A percentile compares a stretch with the other conserved stretches of the same genome.
phyloP scores from a whole-genome alignment of 2,888 invertebrate genomes.

The Sphaerophoria taeniata region DNA sequence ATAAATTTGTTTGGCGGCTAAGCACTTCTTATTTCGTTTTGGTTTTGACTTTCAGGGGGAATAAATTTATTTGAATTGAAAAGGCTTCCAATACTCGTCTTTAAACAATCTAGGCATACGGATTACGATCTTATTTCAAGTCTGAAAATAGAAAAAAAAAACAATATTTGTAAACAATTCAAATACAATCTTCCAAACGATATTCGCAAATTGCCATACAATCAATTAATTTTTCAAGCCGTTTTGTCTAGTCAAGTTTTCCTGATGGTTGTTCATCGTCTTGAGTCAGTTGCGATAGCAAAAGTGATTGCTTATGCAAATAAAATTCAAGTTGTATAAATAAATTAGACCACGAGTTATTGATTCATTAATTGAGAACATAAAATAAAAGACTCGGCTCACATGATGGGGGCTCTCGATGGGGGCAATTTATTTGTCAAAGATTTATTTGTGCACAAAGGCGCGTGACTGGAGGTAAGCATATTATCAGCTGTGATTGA shows the following conservation, averaged over 20 bases:
- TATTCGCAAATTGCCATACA: too few species aligned
- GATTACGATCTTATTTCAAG: conserved; percentile 44
- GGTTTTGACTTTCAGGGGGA: background rate
- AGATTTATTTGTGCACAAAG: conserved; percentile 23
- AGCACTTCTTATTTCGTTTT: conserved; percentile 3
- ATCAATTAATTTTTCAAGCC: too few species aligned
- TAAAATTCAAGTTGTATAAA: background rate
- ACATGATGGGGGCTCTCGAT: conserved; percentile 4
- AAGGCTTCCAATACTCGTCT: conserved; percentile 75
- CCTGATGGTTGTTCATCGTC: background rate
- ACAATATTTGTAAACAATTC: background rate
- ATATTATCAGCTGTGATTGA: background rate
- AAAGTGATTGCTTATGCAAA: conserved; percentile 27
- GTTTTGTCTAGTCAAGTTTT: background rate
- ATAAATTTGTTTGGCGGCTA: conserved; percentile 7
- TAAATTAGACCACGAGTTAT: conserved; percentile 24
- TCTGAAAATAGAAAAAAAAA: conserved; percentile 49
- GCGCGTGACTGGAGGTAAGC: background rate
- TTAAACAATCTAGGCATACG: conserved; percentile 80
- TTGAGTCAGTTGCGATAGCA: background rate
- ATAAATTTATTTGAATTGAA: conserved; percentile 70
- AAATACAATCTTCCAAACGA: too few species aligned
- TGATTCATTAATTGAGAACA: conserved; percentile 27
- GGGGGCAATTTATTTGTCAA: conserved; percentile 23
- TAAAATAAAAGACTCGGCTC: background rate